Evolutionary conservation across 1,140 invertebrate genomes (phyloP).

Genomic region (Lordiphosa mommai): DNA sequence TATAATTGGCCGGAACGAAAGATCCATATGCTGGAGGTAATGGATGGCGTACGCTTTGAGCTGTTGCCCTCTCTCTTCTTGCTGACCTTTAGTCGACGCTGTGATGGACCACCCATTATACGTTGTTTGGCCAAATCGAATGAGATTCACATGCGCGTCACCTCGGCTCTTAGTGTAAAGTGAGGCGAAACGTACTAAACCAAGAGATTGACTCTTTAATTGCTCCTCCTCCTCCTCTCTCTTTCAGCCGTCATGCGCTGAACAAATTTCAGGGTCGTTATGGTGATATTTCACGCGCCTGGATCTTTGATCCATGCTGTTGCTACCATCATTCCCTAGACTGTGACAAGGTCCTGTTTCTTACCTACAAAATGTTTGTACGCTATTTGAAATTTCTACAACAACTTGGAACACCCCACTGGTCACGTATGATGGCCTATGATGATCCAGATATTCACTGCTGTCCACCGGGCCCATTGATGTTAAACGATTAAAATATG

Average conservation of each 20-base stretch:
- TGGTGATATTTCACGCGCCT: neutral
- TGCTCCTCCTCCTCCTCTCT: neutral
- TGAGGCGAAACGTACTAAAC: neutral
- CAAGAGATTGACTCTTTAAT: too few relatives aligned
- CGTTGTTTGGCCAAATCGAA: neutral
- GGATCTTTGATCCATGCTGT: conserved; percentile 17
- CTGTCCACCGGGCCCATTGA: neutral
- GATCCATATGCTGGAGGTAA: neutral
- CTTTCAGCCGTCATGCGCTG: neutral
- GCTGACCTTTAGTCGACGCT: neutral
- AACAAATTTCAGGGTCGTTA: neutral
- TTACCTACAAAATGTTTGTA: neutral
- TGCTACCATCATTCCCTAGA: conserved; percentile 1
- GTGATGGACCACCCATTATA: neutral
- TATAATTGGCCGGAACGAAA: conserved; percentile 8
- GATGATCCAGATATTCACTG: neutral
- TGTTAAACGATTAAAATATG: neutral
- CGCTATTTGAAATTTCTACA: neutral
- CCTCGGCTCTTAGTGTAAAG: neutral
- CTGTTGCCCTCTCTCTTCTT: conserved; percentile 9
- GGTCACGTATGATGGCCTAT: neutral
- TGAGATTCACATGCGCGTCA: neutral
- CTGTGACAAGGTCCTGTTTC: neutral
- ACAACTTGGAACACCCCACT: neutral
- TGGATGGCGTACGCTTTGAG: conserved; percentile 3